These are phyloP conservation scores for Teinopalpus imperialis DNA, from an alignment of 2,888 invertebrate species.

Conservation along the genomic window DNA sequence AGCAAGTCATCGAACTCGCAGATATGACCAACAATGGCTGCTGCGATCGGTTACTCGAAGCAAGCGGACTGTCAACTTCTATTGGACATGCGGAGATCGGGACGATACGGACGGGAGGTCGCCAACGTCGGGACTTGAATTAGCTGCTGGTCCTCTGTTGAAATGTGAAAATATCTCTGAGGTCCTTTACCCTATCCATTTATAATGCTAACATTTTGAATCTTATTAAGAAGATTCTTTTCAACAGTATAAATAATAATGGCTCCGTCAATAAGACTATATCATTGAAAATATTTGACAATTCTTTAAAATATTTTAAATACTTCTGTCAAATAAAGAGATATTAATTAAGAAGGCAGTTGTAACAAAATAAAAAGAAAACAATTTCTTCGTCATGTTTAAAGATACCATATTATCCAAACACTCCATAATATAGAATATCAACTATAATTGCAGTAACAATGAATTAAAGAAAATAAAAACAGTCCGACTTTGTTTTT, in stretches of 20 bases:
- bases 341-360: too few relatives aligned
- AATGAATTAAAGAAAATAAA: conserved; percentile 12
- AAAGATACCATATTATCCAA: too few relatives aligned
- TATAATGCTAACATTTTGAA: too few relatives aligned
- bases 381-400: too few relatives aligned
- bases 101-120: conserved; percentile 70
- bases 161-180: conserved; percentile 5
- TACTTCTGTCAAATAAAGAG: too few relatives aligned
- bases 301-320: too few relatives aligned
- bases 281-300: too few relatives aligned
- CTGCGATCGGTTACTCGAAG: conserved; percentile 65
- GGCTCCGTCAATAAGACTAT: too few relatives aligned
- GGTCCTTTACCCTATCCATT: conserved; percentile 25
- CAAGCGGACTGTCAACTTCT: conserved; percentile 63
- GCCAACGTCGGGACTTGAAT: conserved; percentile 52
- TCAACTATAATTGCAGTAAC: conserved; percentile 2
- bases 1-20: conserved; percentile 40
- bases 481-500: conserved; percentile 8
- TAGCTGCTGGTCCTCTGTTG: conserved; percentile 18
- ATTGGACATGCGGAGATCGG: conserved; percentile 65
- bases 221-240: too few relatives aligned
- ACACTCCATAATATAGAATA: too few relatives aligned
- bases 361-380: too few relatives aligned
- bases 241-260: too few relatives aligned
- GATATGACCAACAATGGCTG: conserved; percentile 59